These are phyloP conservation scores for Hippolais icterina DNA, from an alignment of 2,113 vertebrate genomes.

Conservation along the genomic window DNA sequence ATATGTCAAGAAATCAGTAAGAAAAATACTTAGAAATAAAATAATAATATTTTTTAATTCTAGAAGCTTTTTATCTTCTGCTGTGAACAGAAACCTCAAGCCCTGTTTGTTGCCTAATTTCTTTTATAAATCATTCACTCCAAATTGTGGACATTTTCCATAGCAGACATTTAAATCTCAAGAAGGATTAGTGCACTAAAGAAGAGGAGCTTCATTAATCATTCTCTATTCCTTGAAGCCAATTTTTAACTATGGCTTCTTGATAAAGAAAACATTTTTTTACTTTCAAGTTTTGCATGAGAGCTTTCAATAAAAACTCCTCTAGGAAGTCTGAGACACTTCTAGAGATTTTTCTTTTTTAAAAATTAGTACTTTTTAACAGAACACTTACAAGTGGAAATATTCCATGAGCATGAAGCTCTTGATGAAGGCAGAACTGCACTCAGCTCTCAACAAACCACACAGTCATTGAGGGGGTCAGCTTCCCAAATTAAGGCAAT, in stretches of 20 bases:
- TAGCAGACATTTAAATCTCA: constrained; percentile 28
- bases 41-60: constrained; percentile 13
- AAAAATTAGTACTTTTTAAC: background rate
- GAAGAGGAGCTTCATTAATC: constrained; percentile 52
- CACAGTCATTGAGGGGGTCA: background rate
- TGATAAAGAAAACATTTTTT: background rate
- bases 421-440: background rate
- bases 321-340: background rate
- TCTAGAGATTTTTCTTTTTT: background rate
- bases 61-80: constrained; percentile 35
- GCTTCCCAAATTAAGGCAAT: background rate
- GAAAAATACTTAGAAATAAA: constrained; percentile 42
- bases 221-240: constrained; percentile 13
- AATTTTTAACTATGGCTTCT: constrained; percentile 25
- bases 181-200: background rate
- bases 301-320: background rate
- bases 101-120: constrained; percentile 28
- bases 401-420: background rate
- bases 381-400: background rate
- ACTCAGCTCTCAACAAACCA: background rate
- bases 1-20: constrained; percentile 46
- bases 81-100: constrained; percentile 21
- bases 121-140: constrained; percentile 48
- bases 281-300: background rate
- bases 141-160: constrained; percentile 29